Percentiles rank a stretch among this genome's conserved stretches.
These are phyloP conservation scores for Tetragnatha montana DNA, from an alignment of 2,888 invertebrate genomes.

Conservation along the genomic window DNA sequence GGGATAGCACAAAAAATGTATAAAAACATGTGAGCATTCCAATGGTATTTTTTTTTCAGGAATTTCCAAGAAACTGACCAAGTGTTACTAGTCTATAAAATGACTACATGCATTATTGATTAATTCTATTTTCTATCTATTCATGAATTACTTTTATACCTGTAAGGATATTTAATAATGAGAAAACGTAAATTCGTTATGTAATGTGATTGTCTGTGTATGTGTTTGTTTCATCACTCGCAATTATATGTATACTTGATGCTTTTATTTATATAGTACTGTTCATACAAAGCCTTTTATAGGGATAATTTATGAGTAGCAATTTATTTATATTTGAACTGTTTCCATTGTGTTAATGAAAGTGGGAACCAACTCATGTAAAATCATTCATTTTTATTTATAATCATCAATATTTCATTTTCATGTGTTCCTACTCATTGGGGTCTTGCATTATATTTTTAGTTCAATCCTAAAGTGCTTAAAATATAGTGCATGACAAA, in stretches of 20 bases:
- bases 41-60: no score
- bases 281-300: background rate
- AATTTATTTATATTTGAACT: conserved; percentile 36
- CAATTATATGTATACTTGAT: background rate
- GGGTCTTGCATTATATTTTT: conserved; percentile 1
- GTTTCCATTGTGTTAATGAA: background rate
- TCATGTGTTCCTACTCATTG: background rate
- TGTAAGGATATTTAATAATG: no score
- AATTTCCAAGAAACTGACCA: no score
- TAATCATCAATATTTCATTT: conserved; percentile 30
- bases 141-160: no score
- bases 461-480: background rate
- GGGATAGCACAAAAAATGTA: no score
- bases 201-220: no score
- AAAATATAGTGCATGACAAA: conserved; percentile 15
- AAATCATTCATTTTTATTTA: conserved; percentile 40
- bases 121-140: no score
- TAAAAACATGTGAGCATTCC: no score
- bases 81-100: no score
- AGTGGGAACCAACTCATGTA: background rate
- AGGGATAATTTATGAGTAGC: conserved; percentile 9
- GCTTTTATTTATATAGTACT: conserved; percentile 3
- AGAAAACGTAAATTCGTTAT: no score
- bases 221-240: background rate
- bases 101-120: no score